Percentiles rank a stretch among this genome's conserved stretches.
Evolutionary conservation across 2,888 invertebrate species (phyloP).

Genomic region (Oeneis ivallda): DNA sequence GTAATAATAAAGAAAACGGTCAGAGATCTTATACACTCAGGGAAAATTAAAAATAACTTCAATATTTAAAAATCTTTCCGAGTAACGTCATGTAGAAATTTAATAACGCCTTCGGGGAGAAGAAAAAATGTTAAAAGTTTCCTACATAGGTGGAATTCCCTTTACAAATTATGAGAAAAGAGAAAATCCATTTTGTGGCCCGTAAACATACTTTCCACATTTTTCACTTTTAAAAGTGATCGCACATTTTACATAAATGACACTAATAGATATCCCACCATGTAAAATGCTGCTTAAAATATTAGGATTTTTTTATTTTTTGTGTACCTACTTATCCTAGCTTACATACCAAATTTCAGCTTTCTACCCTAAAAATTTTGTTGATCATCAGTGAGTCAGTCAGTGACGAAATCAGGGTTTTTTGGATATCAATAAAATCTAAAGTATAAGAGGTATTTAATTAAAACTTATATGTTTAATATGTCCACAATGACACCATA

Average conservation of each 20-base stretch:
- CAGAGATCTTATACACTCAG: background rate
- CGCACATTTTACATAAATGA: background rate
- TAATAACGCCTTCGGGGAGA: conserved; percentile 27
- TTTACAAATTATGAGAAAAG: background rate
- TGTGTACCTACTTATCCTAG: no score
- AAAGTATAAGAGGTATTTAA: no score
- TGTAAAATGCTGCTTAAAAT: no score
- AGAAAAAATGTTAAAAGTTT: conserved; percentile 12
- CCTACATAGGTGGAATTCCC: background rate
- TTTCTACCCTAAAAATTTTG: no score
- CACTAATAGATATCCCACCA: no score
- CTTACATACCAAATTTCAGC: no score
- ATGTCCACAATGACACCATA: no score
- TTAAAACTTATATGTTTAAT: no score
- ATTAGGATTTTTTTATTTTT: no score
- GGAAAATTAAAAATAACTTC: conserved; percentile 29
- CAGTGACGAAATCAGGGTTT: no score
- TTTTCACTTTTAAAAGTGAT: background rate
- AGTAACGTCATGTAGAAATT: conserved; percentile 23
- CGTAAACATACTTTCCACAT: background rate
- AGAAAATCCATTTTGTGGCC: background rate
- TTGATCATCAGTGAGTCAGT: no score
- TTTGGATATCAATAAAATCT: no score
- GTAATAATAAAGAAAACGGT: background rate
- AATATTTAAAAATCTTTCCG: conserved; percentile 23